Conservation (phyloP, 2,113 vertebrate species). For the Andinoacara biseriatus region DNA sequence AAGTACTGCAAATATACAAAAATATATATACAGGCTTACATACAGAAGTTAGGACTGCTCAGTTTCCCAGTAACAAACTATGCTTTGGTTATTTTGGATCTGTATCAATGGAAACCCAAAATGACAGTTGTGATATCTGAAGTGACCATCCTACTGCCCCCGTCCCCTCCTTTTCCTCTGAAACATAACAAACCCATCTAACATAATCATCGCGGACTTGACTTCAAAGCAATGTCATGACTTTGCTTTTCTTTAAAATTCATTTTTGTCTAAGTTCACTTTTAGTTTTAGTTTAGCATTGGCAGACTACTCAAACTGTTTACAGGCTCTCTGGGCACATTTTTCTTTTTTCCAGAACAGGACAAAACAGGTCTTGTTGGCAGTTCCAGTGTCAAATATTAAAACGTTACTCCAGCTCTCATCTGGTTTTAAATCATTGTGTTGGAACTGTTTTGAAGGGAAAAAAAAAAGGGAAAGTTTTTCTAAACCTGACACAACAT, state of each 20-base stretch:
- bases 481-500: neutral
- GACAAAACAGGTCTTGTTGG: constrained; percentile 12
- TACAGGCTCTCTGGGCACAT: constrained; percentile 16
- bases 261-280: neutral
- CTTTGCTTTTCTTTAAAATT: neutral
- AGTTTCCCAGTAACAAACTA: neutral
- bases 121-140: constrained; percentile 32
- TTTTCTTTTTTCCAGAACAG: neutral
- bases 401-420: constrained; percentile 39
- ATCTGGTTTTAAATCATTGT: neutral
- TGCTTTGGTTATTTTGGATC: constrained; percentile 10
- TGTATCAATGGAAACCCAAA: constrained; percentile 22
- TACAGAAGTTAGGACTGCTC: neutral
- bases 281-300: constrained; percentile 6
- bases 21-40: neutral
- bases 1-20: neutral
- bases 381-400: constrained; percentile 42
- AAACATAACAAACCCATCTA: constrained; percentile 36
- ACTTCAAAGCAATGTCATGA: constrained; percentile 17
- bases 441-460: constrained; percentile 7
- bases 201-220: constrained; percentile 19
- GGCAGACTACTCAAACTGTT: constrained; percentile 11
- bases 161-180: constrained; percentile 50
- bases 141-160: constrained; percentile 23
- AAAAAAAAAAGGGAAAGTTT: neutral